phyloP scores from a whole-genome alignment of 2,797 vertebrate species.

The Tamandua tetradactyla region DNA sequence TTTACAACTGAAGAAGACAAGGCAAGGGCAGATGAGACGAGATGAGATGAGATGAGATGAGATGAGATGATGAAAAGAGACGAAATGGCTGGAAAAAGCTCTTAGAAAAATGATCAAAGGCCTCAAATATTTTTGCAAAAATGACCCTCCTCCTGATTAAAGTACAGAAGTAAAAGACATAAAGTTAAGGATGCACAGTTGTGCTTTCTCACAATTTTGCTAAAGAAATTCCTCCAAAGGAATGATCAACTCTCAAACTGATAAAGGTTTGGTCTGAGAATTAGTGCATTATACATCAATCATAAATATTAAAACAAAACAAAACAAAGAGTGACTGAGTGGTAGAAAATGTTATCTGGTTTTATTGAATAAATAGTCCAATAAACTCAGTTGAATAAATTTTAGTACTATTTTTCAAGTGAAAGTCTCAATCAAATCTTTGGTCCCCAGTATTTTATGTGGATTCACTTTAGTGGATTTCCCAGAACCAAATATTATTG shows the following conservation, averaged over 20 bases:
- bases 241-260: neutral
- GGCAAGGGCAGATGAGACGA: no score
- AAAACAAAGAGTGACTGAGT: neutral
- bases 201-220: neutral
- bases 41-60: no score
- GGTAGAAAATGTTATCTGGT: neutral
- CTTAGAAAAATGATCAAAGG: neutral
- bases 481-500: neutral
- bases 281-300: no score
- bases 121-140: neutral
- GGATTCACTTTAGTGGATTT: neutral
- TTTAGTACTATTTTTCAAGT: neutral
- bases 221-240: neutral
- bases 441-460: neutral
- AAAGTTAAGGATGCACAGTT: neutral
- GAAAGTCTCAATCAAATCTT: neutral
- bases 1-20: neutral
- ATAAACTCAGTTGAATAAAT: neutral
- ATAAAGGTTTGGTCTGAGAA: neutral
- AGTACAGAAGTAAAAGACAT: neutral
- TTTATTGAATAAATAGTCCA: neutral
- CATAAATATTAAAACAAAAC: neutral
- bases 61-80: no score
- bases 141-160: neutral
- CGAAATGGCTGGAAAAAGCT: neutral